Conservation (phyloP, 2,797 vertebrate genomes). For the Lepus oiostolus region DNA sequence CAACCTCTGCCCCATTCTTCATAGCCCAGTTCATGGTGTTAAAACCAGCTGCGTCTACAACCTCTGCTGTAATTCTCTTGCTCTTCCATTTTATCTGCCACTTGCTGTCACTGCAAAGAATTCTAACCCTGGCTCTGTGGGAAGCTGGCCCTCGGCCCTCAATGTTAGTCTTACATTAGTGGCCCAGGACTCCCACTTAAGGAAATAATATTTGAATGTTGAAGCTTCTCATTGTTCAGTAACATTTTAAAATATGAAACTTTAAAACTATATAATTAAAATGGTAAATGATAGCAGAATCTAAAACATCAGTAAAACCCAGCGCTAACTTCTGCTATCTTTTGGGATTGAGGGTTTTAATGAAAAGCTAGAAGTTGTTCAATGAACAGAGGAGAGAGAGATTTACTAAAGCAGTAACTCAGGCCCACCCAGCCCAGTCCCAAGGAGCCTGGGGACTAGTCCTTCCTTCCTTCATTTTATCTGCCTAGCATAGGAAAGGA, state of each 20-base stretch:
- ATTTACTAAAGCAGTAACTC: not conserved
- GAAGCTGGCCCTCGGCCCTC: not conserved
- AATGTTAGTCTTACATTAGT: not conserved
- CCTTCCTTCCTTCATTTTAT: not conserved
- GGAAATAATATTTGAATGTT: not conserved
- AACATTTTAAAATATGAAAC: slow-evolving; percentile 4
- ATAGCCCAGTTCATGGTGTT: too few relatives aligned
- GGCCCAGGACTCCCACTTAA: not conserved
- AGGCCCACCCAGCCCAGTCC: not conserved
- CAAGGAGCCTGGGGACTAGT: not conserved
- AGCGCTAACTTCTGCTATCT: not conserved
- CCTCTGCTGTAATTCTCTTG: not conserved
- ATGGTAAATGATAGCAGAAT: not conserved
- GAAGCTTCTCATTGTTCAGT: not conserved
- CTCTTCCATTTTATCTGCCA: not conserved
- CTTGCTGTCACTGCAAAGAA: not conserved
- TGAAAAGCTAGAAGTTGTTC: not conserved
- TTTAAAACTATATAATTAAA: not conserved
- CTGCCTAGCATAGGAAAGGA: not conserved
- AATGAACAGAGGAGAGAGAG: not conserved
- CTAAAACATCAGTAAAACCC: not conserved
- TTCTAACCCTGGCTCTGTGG: not conserved
- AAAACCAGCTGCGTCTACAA: not conserved
- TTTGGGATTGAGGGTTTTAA: not conserved
- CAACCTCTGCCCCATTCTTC: not conserved